These are phyloP conservation scores for Melanotaenia duboulayi DNA, from an alignment of 2,113 vertebrate species.

Conservation along the genomic window DNA sequence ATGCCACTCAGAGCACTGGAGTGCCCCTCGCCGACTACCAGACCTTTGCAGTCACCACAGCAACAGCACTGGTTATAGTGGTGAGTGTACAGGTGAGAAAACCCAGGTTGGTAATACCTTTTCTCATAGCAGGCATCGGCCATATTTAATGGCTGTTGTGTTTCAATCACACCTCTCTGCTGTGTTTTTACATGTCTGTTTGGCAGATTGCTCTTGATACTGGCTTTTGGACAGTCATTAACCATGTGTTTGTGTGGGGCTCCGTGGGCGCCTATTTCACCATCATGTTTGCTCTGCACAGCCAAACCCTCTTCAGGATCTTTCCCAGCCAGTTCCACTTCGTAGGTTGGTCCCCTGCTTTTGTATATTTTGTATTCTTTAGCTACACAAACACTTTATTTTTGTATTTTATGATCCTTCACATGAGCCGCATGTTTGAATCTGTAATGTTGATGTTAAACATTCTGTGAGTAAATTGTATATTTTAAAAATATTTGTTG, in stretches of 20 bases:
- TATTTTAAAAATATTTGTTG: too few species aligned
- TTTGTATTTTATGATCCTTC: background rate
- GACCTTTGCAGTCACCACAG: constrained; percentile 93
- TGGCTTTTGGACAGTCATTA: constrained; percentile 95
- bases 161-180: constrained; percentile 11
- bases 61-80: constrained; percentile 92
- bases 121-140: background rate
- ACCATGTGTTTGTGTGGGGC: constrained; percentile 97
- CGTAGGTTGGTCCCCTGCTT: constrained; percentile 85
- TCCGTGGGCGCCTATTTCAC: constrained; percentile 90
- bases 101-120: background rate
- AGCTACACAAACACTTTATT: background rate
- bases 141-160: background rate
- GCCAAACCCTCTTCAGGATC: constrained; percentile 89
- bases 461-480: too few species aligned
- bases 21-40: constrained; percentile 93
- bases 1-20: constrained; percentile 86
- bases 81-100: constrained; percentile 92
- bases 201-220: constrained; percentile 92
- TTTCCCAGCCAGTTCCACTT: constrained; percentile 96
- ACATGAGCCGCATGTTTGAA: background rate
- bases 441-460: background rate
- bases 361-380: background rate
- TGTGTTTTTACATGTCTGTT: constrained; percentile 29
- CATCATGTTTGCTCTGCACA: constrained; percentile 93